Evolutionary conservation across 2,113 vertebrate species (phyloP), one percentile per base, ranked within the genome.

Genomic region (Tapirus terrestris): DNA sequence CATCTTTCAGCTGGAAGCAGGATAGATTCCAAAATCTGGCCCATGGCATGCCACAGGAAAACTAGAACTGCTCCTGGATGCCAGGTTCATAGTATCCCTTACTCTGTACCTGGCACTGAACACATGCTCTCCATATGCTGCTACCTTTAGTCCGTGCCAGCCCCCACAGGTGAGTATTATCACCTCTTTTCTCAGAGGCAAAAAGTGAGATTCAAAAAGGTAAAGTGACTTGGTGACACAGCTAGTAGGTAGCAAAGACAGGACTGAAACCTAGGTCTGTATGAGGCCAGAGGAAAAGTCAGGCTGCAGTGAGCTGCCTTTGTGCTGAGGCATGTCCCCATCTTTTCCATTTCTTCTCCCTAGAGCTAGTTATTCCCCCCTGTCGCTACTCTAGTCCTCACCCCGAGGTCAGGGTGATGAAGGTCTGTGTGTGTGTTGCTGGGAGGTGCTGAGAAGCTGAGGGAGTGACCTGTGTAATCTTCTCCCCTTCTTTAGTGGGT

Each of bases 111-210:
- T 3, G 87, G 13, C 76, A 13, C 51, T 31, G 4, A 56, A 0
- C 56, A 51, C 23, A 1, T 0, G 9, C 8, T 65, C 27, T 58
- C 0, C 1, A 0, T 6, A 1, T 2, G 43, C 43, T 60, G 61
- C n/a, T 14, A 20, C 33, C 0, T 2, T 25, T 3, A 1, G 3
- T 31, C 48, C 67, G 67, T 61, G 25, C 31, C 48, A n/a, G 3
- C 43, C n/a, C 23, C 29, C 25, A 2, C 23, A 58, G n/a, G 33
- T 18, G 20, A 20, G 9, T 36, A 21, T 53, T 16, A 29, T 75
- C 67, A 92, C 4, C 31, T 3, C 21, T 79, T 65, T 77, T 86
- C 33, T 82, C 31, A 14, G 11, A 80, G 17, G 39, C n/a, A 65
- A 76, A 85, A 76, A 67, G n/a, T 33, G 58, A 84, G 63, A 79